These are phyloP conservation scores for Equus quagga DNA, from an alignment of 2,113 vertebrate genomes.

Conservation along the genomic window DNA sequence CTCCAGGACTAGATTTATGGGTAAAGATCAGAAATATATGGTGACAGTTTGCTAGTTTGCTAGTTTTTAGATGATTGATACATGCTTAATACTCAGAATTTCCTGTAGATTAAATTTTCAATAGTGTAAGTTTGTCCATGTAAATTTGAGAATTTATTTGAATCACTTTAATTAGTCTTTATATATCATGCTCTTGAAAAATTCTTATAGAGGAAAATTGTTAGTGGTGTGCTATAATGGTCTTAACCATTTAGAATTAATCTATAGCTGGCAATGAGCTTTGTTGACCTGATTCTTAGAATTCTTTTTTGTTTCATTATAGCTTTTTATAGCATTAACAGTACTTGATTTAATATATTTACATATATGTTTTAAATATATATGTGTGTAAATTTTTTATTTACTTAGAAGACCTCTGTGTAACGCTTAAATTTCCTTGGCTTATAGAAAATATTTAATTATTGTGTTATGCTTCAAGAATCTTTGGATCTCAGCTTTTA, in stretches of 20 bases:
- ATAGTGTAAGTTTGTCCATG: neutral
- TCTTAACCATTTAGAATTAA: slow-evolving; percentile 13
- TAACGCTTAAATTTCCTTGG: slow-evolving; percentile 13
- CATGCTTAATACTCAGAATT: neutral
- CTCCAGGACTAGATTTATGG: neutral
- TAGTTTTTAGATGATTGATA: neutral
- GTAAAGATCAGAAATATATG: neutral
- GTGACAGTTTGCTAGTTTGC: neutral
- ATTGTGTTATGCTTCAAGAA: slow-evolving; percentile 6
- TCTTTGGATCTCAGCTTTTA: neutral
- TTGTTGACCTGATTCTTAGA: slow-evolving; percentile 26
- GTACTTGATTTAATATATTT: slow-evolving; percentile 8
- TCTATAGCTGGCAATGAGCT: neutral
- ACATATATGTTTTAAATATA: neutral
- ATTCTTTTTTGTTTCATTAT: neutral
- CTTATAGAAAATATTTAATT: neutral
- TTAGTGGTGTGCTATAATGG: neutral
- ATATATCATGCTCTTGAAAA: neutral
- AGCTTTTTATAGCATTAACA: neutral
- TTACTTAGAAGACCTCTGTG: neutral
- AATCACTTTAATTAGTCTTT: neutral
- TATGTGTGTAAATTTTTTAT: neutral
- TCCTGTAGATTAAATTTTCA: slow-evolving; percentile 11
- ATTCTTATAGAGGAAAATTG: neutral
- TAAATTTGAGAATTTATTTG: slow-evolving; percentile 13